Evolutionary conservation across 1,140 invertebrate species (phyloP).

Genomic region (Bombus difficillimus): DNA sequence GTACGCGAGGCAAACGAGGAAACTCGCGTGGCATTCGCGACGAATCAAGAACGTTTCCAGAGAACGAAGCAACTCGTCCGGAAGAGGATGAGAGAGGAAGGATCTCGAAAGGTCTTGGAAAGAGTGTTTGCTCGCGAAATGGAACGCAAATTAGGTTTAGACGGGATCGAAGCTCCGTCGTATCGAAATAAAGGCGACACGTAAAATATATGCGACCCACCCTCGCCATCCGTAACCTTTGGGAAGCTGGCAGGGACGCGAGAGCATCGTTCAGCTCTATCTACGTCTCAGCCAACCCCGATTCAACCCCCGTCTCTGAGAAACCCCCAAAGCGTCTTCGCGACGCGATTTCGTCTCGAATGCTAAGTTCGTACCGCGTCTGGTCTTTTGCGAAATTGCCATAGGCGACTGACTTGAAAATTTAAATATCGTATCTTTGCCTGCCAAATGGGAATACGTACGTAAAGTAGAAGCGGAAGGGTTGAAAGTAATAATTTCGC

Average conservation of each 20-base stretch:
- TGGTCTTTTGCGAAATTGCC: conserved; percentile 39
- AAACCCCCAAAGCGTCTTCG: conserved; percentile 47
- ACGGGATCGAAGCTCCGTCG: conserved; percentile 75
- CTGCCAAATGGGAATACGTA: background rate
- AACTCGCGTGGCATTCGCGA: background rate
- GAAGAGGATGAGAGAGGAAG: conserved; percentile 31
- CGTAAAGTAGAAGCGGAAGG: background rate
- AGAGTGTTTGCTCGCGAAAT: conserved; percentile 79
- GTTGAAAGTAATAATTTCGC: background rate
- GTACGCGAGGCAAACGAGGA: background rate
- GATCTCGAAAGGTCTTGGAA: conserved; percentile 45
- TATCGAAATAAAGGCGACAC: conserved; percentile 80
- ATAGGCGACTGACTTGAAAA: background rate
- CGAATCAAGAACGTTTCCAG: background rate
- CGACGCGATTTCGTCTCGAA: conserved; percentile 42
- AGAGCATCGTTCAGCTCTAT: conserved; percentile 23
- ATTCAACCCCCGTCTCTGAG: background rate
- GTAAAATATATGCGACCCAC: conserved; percentile 75
- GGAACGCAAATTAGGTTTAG: conserved; percentile 81
- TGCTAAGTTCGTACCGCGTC: conserved; percentile 2
- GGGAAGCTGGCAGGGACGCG: conserved; percentile 28
- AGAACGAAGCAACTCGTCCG: background rate
- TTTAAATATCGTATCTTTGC: background rate
- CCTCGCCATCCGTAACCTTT: conserved; percentile 55
- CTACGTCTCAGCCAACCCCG: background rate